These are phyloP conservation scores for Matsumyia berberina DNA, from an alignment of 2,888 invertebrate genomes.

Conservation along the genomic window DNA sequence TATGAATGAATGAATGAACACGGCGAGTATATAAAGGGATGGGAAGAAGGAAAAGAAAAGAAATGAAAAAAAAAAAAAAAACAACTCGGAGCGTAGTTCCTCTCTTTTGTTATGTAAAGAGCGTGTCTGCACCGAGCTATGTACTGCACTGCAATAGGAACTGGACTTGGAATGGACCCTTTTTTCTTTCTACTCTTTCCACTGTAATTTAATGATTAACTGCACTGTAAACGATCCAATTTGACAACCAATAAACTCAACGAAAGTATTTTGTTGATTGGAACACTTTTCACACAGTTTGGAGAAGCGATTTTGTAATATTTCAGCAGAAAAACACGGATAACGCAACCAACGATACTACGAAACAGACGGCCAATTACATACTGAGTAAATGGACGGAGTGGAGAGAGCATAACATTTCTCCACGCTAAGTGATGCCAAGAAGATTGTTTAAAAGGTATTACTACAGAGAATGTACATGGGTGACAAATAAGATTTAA, in stretches of 20 bases:
- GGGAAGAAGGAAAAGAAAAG: slow-evolving; percentile 25
- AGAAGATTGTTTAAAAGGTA: neutral
- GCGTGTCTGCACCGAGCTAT: slow-evolving; percentile 54
- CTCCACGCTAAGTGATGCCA: slow-evolving; percentile 61
- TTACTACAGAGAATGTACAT: neutral
- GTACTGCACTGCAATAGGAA: slow-evolving; percentile 47
- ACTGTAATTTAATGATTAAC: slow-evolving; percentile 15
- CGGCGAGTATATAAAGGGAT: slow-evolving; percentile 58
- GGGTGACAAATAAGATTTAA: neutral
- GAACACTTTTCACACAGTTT: slow-evolving; percentile 57
- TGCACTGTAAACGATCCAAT: slow-evolving; percentile 1
- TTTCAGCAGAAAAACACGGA: slow-evolving; percentile 55
- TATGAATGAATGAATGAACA: slow-evolving; percentile 74
- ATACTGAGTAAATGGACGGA: slow-evolving; percentile 57
- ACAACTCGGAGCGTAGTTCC: slow-evolving; percentile 62
- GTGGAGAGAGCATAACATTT: slow-evolving; percentile 60
- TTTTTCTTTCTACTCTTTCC: slow-evolving; percentile 38
- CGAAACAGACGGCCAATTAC: slow-evolving; percentile 68
- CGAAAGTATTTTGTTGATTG: slow-evolving; percentile 28
- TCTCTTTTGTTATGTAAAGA: slow-evolving; percentile 68
- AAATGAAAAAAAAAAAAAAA: slow-evolving; percentile 27
- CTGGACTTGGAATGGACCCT: slow-evolving; percentile 59
- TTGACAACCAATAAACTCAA: slow-evolving; percentile 5
- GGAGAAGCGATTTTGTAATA: slow-evolving; percentile 30
- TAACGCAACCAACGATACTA: slow-evolving; percentile 51